A percentile compares a stretch with the other conserved stretches of the same genome.
phyloP scores from a whole-genome alignment of 92 coral and sea anemone species.

The Montipora capitata region DNA sequence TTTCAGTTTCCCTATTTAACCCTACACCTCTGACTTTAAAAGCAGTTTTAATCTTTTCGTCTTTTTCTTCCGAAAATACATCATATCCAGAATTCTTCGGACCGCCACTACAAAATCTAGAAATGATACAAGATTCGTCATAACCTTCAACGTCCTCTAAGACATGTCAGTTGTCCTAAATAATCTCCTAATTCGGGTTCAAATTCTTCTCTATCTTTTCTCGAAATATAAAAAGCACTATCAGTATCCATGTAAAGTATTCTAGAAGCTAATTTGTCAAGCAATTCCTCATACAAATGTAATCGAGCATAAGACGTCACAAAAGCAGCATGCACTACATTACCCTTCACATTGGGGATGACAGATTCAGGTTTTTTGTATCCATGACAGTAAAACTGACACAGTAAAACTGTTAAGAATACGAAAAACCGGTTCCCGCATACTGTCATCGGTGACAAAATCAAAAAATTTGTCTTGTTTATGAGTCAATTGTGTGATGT shows the following conservation, averaged over 20 bases:
- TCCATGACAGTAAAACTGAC: not conserved
- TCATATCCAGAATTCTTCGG: not conserved
- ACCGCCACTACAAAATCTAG: not conserved
- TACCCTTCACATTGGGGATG: not conserved
- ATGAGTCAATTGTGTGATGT: not conserved
- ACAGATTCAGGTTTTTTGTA: not conserved
- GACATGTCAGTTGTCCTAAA: not conserved
- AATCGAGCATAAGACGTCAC: not conserved
- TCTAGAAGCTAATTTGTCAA: not conserved
- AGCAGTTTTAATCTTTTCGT: not conserved
- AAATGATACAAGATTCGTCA: not conserved
- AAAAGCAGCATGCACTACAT: not conserved
- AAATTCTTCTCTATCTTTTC: not conserved
- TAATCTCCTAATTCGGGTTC: not conserved
- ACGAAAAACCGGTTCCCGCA: not conserved
- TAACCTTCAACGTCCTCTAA: not conserved
- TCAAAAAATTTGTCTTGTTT: not conserved
- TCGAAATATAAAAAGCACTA: not conserved
- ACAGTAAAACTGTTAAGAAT: not conserved
- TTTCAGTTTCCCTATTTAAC: not conserved
- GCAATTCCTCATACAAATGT: not conserved
- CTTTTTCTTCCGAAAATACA: not conserved
- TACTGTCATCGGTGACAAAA: not conserved
- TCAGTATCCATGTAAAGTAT: not conserved
- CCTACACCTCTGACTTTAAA: not conserved